phyloP scores from a whole-genome alignment of 2,888 invertebrate species.

The Abrostola tripartita region DNA sequence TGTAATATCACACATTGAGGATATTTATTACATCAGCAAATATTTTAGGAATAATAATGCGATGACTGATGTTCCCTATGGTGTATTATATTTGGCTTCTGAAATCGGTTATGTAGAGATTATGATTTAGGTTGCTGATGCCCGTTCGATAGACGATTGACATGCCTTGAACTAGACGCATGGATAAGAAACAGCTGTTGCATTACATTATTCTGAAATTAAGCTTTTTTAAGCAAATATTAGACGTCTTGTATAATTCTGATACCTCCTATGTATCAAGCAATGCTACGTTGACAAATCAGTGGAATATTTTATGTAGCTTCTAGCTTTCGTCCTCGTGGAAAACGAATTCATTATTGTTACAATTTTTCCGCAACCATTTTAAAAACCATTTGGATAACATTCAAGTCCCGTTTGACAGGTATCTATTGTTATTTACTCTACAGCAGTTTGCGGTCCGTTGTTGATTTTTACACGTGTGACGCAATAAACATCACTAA shows the following conservation, averaged over 20 bases:
- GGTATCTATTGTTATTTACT: constrained; percentile 31
- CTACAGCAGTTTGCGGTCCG: constrained; percentile 19
- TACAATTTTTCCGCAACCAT: constrained; percentile 17
- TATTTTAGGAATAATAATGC: constrained; percentile 35
- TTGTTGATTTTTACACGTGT: constrained; percentile 42
- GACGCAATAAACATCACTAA: constrained; percentile 49
- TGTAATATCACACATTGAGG: constrained; percentile 13
- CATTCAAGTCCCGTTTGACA: constrained; percentile 43
- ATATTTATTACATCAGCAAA: constrained; percentile 29
- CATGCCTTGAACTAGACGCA: constrained; percentile 27
- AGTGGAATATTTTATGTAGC: background rate
- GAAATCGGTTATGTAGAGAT: constrained; percentile 29
- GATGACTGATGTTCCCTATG: constrained; percentile 47
- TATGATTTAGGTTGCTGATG: constrained; percentile 24
- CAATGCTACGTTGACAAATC: constrained; percentile 6
- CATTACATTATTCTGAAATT: constrained; percentile 19
- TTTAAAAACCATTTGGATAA: constrained; percentile 41
- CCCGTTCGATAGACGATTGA: constrained; percentile 38
- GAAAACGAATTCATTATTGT: constrained; percentile 12
- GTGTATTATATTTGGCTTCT: constrained; percentile 41
- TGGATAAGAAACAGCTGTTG: constrained; percentile 42
- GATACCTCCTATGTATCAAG: background rate
- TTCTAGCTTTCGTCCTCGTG: too few species aligned
- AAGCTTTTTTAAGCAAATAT: too few species aligned
- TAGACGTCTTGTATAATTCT: too few species aligned